Conservation (phyloP, 1,140 invertebrate species). For the Panagrolaimus sp. region DNA sequence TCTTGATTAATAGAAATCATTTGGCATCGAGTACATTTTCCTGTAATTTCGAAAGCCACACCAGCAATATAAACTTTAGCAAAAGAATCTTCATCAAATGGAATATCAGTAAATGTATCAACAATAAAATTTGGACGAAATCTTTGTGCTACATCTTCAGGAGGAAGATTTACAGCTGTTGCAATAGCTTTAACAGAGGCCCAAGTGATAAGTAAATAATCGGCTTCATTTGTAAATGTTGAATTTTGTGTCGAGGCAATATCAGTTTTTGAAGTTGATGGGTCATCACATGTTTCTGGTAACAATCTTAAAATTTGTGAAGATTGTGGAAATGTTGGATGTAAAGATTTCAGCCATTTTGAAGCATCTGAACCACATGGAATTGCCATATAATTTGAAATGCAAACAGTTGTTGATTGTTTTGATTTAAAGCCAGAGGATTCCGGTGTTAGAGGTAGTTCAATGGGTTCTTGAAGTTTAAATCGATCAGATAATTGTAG, state of each 20-base stretch:
- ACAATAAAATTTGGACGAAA: slow-evolving; percentile 66
- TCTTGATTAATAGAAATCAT: slow-evolving; percentile 86
- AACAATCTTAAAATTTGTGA: slow-evolving; percentile 52
- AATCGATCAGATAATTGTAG: slow-evolving; percentile 69
- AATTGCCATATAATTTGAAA: slow-evolving; percentile 69
- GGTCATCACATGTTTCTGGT: slow-evolving; percentile 60
- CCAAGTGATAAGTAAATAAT: slow-evolving; percentile 75
- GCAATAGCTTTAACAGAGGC: slow-evolving; percentile 70
- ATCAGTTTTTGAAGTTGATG: slow-evolving; percentile 51
- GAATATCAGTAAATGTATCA: slow-evolving; percentile 48
- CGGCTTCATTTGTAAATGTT: slow-evolving; percentile 78
- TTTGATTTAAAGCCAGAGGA: no score
- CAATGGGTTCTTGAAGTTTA: slow-evolving; percentile 41
- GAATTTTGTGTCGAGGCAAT: slow-evolving; percentile 57
- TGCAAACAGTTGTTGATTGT: slow-evolving; percentile 61
- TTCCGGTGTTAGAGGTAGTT: slow-evolving; percentile 13
- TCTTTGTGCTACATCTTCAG: slow-evolving; percentile 61
- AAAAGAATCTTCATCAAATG: slow-evolving; percentile 74
- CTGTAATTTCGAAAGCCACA: slow-evolving; percentile 61
- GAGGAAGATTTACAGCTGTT: slow-evolving; percentile 61
- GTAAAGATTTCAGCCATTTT: slow-evolving; percentile 69
- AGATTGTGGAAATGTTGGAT: slow-evolving; percentile 17
- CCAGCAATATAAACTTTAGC: slow-evolving; percentile 68
- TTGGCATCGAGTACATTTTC: slow-evolving; percentile 78
- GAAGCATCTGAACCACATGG: slow-evolving; percentile 71